Evolutionary conservation across 2,797 vertebrate species (phyloP).

Genomic region (Chromis chromis): DNA sequence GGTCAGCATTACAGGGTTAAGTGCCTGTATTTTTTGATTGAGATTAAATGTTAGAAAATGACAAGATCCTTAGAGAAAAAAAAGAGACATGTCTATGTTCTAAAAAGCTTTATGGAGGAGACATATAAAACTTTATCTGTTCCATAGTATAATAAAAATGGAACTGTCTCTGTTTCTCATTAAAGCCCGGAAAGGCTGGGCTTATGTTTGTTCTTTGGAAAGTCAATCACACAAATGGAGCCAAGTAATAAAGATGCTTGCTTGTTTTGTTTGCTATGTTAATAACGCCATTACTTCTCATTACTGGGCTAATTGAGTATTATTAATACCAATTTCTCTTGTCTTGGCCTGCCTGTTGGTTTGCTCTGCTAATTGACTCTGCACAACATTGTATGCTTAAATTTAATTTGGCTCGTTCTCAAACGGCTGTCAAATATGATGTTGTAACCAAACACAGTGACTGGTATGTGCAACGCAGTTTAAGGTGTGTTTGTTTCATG

Average conservation of each 20-base stretch:
- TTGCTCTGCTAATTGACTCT: constrained; percentile 24
- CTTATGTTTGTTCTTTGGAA: neutral
- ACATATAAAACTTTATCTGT: neutral
- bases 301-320: constrained; percentile 32
- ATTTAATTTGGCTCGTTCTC: constrained; percentile 24
- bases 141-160: neutral
- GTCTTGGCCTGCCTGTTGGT: constrained; percentile 12
- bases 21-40: too few species aligned
- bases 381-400: constrained; percentile 16
- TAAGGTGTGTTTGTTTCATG: constrained; percentile 15
- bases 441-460: constrained; percentile 14
- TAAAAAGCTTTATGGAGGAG: neutral
- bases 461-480: neutral
- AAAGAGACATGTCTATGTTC: too few species aligned
- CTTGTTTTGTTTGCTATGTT: constrained; percentile 50
- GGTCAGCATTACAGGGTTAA: too few species aligned
- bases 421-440: constrained; percentile 4
- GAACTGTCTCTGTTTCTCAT: neutral
- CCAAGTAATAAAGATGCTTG: constrained; percentile 5
- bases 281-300: constrained; percentile 43
- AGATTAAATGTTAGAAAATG: too few species aligned
- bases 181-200: neutral
- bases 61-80: too few species aligned
- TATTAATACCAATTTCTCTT: constrained; percentile 12
- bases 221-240: constrained; percentile 15